A percentile compares a stretch with the other conserved stretches of the same genome.
These are phyloP conservation scores for Anarsia innoxiella DNA, from an alignment of 2,888 invertebrate species.

Conservation along the genomic window DNA sequence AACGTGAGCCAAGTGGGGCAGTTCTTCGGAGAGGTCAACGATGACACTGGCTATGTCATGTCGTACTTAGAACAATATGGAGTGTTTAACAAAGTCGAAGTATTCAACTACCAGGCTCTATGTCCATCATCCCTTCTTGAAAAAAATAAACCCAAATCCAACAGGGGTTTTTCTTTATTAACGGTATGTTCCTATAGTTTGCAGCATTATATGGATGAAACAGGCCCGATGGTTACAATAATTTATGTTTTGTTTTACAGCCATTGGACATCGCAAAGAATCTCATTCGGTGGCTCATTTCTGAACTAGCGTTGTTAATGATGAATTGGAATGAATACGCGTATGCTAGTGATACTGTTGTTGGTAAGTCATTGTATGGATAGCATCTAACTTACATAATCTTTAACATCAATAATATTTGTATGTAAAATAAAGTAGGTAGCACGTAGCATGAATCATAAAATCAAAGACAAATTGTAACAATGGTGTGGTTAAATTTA, in stretches of 20 bases:
- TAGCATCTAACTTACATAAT: too few relatives aligned
- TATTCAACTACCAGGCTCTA: constrained; percentile 90
- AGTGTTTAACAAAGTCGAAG: constrained; percentile 82
- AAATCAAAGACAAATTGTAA: too few relatives aligned
- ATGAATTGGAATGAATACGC: constrained; percentile 38
- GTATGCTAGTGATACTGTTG: constrained; percentile 32
- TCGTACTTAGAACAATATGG: too few relatives aligned
- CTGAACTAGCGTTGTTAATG: constrained; percentile 42
- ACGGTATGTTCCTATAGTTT: too few relatives aligned
- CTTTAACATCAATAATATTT: too few relatives aligned
- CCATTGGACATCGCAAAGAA: constrained; percentile 46
- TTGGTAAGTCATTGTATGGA: constrained; percentile 33
- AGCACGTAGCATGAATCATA: too few relatives aligned
- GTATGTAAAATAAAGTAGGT: too few relatives aligned
- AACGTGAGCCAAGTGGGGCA: constrained; percentile 80
- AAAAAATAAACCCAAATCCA: constrained; percentile 27
- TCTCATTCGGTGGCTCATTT: constrained; percentile 50
- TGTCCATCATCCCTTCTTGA: too few relatives aligned
- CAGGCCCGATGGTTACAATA: too few relatives aligned
- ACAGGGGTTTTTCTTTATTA: too few relatives aligned
- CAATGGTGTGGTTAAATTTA: too few relatives aligned
- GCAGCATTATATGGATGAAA: too few relatives aligned
- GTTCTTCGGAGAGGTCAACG: constrained; percentile 89
- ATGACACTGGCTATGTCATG: constrained; percentile 76
- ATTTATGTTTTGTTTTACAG: constrained; percentile 32